A percentile compares a stretch with the other conserved stretches of the same genome.
Conservation (phyloP, 2,113 vertebrate genomes). For the Lophura nycthemera region DNA sequence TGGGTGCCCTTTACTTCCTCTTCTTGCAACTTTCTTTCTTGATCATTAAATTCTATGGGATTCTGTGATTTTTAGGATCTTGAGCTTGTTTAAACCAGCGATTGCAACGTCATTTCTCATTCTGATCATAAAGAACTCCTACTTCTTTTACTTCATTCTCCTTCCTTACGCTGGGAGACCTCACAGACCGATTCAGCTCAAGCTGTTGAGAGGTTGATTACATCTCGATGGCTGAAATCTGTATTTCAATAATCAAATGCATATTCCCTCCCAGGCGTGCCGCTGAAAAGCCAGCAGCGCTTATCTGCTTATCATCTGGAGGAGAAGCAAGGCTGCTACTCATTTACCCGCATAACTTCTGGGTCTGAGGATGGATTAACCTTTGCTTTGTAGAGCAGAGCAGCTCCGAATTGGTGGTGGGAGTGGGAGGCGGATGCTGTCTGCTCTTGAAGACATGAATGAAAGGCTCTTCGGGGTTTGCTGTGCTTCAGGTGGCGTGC, state of each 20-base stretch:
- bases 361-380: background rate
- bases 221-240: background rate
- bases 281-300: rapidly evolving
- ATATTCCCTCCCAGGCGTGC: rapidly evolving
- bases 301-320: background rate
- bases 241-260: rapidly evolving
- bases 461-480: background rate
- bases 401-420: background rate
- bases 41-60: too few species aligned
- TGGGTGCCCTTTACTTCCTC: background rate
- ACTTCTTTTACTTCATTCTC: background rate
- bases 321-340: background rate
- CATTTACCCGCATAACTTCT: background rate
- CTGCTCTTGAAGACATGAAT: background rate
- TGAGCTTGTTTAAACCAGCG: background rate
- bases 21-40: background rate
- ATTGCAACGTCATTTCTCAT: background rate
- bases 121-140: background rate
- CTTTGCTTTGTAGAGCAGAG: background rate
- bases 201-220: background rate
- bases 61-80: background rate
- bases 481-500: background rate
- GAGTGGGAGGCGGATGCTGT: background rate
- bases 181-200: background rate
- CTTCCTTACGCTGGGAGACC: rapidly evolving